These are phyloP conservation scores for Ceuthmochares aereus DNA, from an alignment of 2,113 vertebrate species.

Conservation along the genomic window DNA sequence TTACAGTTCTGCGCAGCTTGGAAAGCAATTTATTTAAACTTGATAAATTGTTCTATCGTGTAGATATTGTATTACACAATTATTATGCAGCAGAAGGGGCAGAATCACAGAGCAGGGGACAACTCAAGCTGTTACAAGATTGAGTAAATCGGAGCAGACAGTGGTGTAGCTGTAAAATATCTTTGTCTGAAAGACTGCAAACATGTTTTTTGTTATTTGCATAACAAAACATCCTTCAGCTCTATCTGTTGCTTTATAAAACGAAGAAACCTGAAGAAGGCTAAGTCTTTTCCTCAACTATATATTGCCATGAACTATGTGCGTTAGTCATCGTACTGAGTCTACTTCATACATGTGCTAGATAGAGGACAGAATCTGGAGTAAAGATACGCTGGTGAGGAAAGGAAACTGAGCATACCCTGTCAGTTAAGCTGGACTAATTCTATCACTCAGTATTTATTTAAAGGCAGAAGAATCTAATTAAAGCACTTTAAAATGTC, in stretches of 20 bases:
- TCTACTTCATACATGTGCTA: not conserved
- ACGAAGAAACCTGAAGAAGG: not conserved
- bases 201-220: not conserved
- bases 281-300: not conserved
- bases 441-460: not conserved
- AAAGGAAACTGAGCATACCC: not conserved
- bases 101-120: constrained; percentile 2
- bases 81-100: constrained; percentile 19
- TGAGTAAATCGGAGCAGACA: not conserved
- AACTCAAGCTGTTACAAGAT: constrained; percentile 2
- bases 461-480: not conserved
- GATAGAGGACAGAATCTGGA: not conserved
- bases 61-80: not conserved
- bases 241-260: not conserved
- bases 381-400: not conserved
- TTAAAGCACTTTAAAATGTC: not conserved
- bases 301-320: not conserved
- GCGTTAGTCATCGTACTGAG: not conserved
- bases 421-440: not conserved
- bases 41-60: not conserved
- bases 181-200: not conserved
- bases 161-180: not conserved
- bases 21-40: constrained; percentile 34
- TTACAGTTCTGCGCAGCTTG: not conserved
- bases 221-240: not conserved